phyloP scores from a whole-genome alignment of 2,888 invertebrate genomes.

The Microctonus aethiopoides region DNA sequence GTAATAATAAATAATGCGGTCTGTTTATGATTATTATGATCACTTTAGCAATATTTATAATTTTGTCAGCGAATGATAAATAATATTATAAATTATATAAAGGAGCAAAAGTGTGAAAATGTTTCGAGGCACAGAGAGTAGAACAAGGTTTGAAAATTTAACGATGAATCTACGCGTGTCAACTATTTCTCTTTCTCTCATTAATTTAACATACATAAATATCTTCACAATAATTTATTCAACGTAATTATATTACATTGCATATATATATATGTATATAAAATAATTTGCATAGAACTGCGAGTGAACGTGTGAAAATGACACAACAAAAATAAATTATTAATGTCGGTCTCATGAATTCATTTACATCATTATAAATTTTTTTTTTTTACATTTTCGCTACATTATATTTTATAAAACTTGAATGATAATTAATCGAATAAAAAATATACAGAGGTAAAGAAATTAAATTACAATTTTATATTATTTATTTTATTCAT shows the following conservation, averaged over 20 bases:
- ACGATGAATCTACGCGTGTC: neutral
- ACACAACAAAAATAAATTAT: neutral
- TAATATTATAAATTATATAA: neutral
- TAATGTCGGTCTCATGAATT: neutral
- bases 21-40: neutral
- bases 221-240: neutral
- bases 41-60: neutral
- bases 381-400: too few relatives aligned
- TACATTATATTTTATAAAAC: neutral
- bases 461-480: neutral
- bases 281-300: neutral
- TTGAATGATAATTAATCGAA: neutral
- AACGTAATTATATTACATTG: neutral
- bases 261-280: neutral
- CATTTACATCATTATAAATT: neutral
- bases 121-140: neutral
- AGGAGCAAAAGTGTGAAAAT: neutral
- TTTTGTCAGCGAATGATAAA: too few relatives aligned
- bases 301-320: neutral
- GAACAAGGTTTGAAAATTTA: neutral
- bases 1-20: neutral
- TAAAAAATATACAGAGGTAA: neutral
- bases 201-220: too few relatives aligned
- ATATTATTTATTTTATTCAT: too few relatives aligned
- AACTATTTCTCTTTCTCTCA: neutral